Conservation (phyloP, 2,113 vertebrate species). For the Phoxinus phoxinus region DNA sequence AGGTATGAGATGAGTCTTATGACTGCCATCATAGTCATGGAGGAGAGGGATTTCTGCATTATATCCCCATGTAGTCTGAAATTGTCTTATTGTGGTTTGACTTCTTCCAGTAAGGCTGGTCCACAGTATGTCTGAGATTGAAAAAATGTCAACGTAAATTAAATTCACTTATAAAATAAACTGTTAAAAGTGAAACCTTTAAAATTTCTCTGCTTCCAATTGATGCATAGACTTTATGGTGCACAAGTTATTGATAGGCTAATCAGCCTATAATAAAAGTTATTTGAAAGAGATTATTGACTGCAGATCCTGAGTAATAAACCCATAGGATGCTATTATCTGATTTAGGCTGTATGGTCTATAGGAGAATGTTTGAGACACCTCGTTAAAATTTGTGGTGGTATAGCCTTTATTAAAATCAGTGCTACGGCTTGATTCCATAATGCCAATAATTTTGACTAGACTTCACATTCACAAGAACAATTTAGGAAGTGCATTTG, state of each 20-base stretch:
- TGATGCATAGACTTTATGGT: conserved; percentile 31
- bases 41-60: neutral
- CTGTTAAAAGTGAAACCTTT: neutral
- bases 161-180: neutral
- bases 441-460: neutral
- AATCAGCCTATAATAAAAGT: conserved; percentile 32
- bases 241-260: conserved; percentile 37
- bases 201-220: neutral
- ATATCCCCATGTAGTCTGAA: neutral
- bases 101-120: neutral
- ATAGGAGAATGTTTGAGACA: too few relatives aligned
- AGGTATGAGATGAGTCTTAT: conserved; percentile 64
- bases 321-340: neutral
- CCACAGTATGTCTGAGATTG: neutral
- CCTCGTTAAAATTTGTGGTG: neutral
- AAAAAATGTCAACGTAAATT: neutral
- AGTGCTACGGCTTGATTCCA: neutral
- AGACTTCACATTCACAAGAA: neutral
- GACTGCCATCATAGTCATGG: neutral
- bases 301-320: neutral
- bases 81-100: neutral
- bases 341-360: neutral
- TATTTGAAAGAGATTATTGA: conserved; percentile 28
- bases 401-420: neutral
- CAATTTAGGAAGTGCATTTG: neutral